Base-by-base conservation (phyloP, 2,797 vertebrate genomes). In the Arnoldichthys spilopterus region DNA sequence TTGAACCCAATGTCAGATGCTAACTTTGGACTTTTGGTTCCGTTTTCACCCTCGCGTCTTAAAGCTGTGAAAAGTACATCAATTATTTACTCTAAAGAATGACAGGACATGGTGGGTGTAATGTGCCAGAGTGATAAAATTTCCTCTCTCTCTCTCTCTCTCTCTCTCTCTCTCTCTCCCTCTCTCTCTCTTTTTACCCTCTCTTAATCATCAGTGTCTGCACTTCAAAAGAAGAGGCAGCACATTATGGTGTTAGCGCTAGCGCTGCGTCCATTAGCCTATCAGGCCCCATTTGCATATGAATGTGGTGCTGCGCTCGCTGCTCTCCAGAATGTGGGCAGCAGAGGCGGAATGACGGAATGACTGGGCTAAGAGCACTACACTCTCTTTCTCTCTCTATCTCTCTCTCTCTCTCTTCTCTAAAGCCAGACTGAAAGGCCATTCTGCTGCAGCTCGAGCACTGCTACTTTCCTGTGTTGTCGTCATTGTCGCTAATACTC, bases 201-300 rank as follows among this genome's bases (percentile, higher is more conserved):
- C 66, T 62, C 66, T 75, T 70, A 80, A 80, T 81, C 79, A 81
- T 66, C 59, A 66, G 18, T 56, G 68, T 72, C 37, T 76, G 74
- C 79, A 81, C 79, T 81, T 81, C 74, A 81, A 70, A 81, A 81
- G 79, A 72, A 81, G 74, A 81, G 79, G 74, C 63, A 71, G 66
- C 68, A 76, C 73, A 81, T 81, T 81, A 76, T 72, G 74, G 79
- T 76, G 74, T 81, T 81, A 76, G 79, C 45, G 68, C 68, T 81
- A 53, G 47, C 45, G 61, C 79, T 72, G 59, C 47, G 79, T 51
- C 79, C 79, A 81, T 81, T 81, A 81, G 79, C 74, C 79, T 72
- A 81, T 81, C 79, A 76, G 61, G 37, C 43, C 0, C 56, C 53
- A 81, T 81, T 81, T 72, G 74, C 79, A 81, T 81, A 76, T 81